Evolutionary conservation across 2,113 vertebrate species (phyloP).

Genomic region (Sula dactylatra): DNA sequence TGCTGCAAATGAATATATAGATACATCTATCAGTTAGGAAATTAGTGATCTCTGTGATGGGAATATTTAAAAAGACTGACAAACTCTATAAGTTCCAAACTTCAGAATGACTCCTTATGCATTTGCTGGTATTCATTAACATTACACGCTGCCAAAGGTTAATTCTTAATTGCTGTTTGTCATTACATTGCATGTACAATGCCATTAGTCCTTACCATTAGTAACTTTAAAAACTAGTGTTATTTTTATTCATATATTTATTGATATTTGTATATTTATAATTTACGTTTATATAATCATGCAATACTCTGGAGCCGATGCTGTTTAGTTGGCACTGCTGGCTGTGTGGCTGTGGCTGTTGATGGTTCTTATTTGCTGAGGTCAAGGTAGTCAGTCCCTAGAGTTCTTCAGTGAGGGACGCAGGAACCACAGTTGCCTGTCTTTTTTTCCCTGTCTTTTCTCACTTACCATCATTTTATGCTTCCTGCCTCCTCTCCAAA

Average conservation of each 20-base stretch:
- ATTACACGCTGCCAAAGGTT: not conserved
- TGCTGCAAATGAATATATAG: not conserved
- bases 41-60: not conserved
- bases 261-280: not conserved
- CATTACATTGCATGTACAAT: not conserved
- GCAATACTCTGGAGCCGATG: accelerated
- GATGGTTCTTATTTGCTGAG: not conserved
- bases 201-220: not conserved
- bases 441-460: not conserved
- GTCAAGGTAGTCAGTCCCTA: not conserved
- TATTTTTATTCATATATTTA: not conserved
- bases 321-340: not conserved
- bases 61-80: not conserved
- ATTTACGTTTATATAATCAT: not conserved
- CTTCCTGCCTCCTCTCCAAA: not conserved
- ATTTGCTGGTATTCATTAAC: not conserved
- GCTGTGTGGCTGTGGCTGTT: not conserved
- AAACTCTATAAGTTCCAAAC: not conserved
- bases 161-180: not conserved
- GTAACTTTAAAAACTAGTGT: not conserved
- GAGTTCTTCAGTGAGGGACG: not conserved
- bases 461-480: not conserved
- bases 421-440: not conserved
- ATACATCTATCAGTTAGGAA: not conserved
- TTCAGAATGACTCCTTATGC: not conserved